These are phyloP conservation scores for Silurus lanzhouensis DNA, from an alignment of 2,797 vertebrate species.

Conservation along the genomic window DNA sequence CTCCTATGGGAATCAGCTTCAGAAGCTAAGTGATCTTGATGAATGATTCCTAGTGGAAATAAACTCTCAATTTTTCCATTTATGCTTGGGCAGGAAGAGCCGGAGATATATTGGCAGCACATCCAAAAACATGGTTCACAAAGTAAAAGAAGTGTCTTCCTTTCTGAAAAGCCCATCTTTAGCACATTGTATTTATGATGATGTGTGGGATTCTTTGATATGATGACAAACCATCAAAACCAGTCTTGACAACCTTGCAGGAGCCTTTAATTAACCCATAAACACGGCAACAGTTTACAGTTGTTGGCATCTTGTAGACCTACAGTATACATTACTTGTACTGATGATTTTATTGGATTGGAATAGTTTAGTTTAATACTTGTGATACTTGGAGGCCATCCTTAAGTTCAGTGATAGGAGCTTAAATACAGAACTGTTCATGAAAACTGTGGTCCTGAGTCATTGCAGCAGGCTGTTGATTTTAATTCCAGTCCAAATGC, in stretches of 20 bases:
- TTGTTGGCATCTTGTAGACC: neutral
- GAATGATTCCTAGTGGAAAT: slow-evolving; percentile 48
- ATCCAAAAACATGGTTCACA: slow-evolving; percentile 7
- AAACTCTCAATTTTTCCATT: slow-evolving; percentile 39
- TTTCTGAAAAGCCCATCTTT: neutral
- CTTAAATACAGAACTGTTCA: no score
- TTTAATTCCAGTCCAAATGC: no score
- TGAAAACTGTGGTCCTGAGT: no score
- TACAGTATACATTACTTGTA: neutral
- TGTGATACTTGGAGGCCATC: neutral
- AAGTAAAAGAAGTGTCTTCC: neutral
- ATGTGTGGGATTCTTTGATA: neutral
- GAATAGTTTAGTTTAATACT: neutral
- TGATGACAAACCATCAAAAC: neutral
- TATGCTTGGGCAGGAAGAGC: slow-evolving; percentile 22
- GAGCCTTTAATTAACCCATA: neutral
- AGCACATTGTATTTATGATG: neutral
- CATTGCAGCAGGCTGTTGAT: no score
- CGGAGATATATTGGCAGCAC: slow-evolving; percentile 17
- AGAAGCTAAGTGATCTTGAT: slow-evolving; percentile 51
- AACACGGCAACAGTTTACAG: neutral
- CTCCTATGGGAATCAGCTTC: slow-evolving; percentile 71
- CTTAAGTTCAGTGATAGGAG: no score
- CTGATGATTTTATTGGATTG: neutral
- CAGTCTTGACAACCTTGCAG: neutral